These are phyloP conservation scores for Gephyroberyx darwinii DNA, from an alignment of 2,797 vertebrate species.

Conservation along the genomic window DNA sequence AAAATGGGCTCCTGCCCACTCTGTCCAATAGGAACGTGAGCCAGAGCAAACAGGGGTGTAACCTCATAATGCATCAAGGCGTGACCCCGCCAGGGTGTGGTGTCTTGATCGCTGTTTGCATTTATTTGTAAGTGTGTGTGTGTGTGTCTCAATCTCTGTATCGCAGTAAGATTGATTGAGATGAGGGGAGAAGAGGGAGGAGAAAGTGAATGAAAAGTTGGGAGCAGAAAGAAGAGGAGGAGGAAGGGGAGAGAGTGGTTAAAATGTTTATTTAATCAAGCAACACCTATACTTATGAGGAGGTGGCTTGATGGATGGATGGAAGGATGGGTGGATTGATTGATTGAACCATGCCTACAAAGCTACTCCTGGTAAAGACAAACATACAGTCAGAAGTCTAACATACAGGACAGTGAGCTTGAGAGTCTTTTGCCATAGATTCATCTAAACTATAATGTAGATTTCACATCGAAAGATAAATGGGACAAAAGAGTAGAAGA, in stretches of 20 bases:
- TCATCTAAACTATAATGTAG: too few relatives aligned
- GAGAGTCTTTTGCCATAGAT: too few relatives aligned
- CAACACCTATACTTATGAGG: not conserved
- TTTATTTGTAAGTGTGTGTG: conserved; percentile 41
- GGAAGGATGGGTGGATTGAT: too few relatives aligned
- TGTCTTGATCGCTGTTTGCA: conserved; percentile 40
- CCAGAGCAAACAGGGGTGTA: conserved; percentile 77
- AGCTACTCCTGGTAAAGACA: too few relatives aligned
- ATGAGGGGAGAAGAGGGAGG: conserved; percentile 1
- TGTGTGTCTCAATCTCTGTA: conserved; percentile 5
- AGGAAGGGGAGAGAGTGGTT: not conserved
- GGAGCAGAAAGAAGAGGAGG: not conserved
- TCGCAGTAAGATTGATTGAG: conserved; percentile 17
- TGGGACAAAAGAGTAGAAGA: too few relatives aligned
- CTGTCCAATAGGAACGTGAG: conserved; percentile 49
- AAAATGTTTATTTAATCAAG: not conserved
- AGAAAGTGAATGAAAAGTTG: conserved; percentile 5
- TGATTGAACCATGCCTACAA: not conserved
- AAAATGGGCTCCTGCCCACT: conserved; percentile 55
- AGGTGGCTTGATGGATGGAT: not conserved
- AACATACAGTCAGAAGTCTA: too few relatives aligned
- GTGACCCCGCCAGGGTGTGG: conserved; percentile 63
- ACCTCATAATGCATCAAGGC: conserved; percentile 59
- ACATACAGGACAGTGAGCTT: too few relatives aligned
- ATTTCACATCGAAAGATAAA: too few relatives aligned